Percentiles rank a stretch among this genome's conserved stretches.
These are phyloP conservation scores for Botia almorhae DNA, from an alignment of 2,797 vertebrate species.

Conservation along the genomic window DNA sequence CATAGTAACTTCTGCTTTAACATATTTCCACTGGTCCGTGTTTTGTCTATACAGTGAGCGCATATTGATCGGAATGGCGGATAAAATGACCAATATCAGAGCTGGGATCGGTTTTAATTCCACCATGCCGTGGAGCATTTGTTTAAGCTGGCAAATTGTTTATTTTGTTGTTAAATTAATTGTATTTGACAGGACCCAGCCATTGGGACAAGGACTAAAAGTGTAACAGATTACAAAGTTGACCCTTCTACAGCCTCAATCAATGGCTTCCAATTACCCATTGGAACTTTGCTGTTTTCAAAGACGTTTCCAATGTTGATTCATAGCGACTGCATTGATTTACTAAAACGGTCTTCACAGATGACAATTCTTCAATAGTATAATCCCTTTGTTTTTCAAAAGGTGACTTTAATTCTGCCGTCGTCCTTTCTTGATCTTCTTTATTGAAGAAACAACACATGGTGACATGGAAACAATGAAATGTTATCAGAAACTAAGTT, in stretches of 20 bases:
- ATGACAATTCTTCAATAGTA: slow-evolving; percentile 55
- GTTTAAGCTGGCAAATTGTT: slow-evolving; percentile 55
- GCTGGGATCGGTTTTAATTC: slow-evolving; percentile 45
- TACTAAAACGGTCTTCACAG: slow-evolving; percentile 51
- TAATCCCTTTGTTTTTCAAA: slow-evolving; percentile 45
- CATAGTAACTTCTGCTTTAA: slow-evolving; percentile 1
- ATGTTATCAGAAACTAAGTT: background rate
- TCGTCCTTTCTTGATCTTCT: slow-evolving; percentile 31
- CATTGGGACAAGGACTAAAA: slow-evolving; percentile 59
- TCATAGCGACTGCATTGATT: slow-evolving; percentile 66
- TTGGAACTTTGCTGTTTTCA: slow-evolving; percentile 36
- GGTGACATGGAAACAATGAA: background rate
- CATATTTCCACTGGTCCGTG: slow-evolving; percentile 3
- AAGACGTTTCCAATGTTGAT: slow-evolving; percentile 61
- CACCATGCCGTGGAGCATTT: slow-evolving; percentile 25
- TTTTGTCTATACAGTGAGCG: slow-evolving; percentile 1
- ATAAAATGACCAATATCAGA: slow-evolving; percentile 34
- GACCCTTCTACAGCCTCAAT: slow-evolving; percentile 51
- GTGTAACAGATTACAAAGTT: slow-evolving; percentile 56
- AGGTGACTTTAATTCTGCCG: slow-evolving; percentile 30
- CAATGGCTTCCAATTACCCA: slow-evolving; percentile 49
- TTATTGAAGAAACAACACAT: background rate
- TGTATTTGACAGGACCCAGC: slow-evolving; percentile 54
- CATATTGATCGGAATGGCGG: slow-evolving; percentile 54
- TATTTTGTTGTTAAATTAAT: slow-evolving; percentile 55